phyloP scores from a whole-genome alignment of 1,140 invertebrate genomes.

The Maconellicoccus hirsutus region DNA sequence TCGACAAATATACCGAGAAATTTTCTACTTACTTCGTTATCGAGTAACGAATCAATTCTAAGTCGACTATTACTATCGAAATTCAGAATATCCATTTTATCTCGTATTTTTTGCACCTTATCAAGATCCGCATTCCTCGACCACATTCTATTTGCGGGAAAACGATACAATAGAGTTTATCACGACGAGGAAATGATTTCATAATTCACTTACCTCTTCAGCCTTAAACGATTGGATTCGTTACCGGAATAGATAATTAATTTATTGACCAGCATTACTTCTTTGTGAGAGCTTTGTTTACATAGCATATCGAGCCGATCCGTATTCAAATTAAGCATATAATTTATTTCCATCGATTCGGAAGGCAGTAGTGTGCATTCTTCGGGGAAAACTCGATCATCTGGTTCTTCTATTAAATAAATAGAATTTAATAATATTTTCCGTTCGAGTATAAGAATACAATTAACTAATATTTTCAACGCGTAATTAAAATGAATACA shows the following conservation, averaged over 20 bases:
- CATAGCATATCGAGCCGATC: not conserved
- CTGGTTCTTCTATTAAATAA: not conserved
- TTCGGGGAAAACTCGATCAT: not conserved
- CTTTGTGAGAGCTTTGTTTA: not conserved
- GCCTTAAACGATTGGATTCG: not conserved
- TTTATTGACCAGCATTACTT: not conserved
- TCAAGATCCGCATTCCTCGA: not conserved
- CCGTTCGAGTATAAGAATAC: no score
- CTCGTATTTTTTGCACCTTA: not conserved
- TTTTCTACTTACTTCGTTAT: not conserved
- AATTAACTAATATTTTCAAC: no score
- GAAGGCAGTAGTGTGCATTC: not conserved
- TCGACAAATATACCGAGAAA: not conserved
- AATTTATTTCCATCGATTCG: not conserved
- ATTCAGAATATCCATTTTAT: conserved; percentile 11
- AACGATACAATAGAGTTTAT: not conserved
- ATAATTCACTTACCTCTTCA: not conserved
- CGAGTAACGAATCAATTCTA: not conserved
- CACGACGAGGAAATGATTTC: not conserved
- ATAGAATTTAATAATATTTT: not conserved
- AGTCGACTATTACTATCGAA: not conserved
- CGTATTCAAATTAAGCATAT: not conserved
- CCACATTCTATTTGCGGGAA: not conserved
- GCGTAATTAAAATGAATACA: no score
- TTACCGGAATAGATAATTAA: not conserved